A percentile compares a stretch with the other conserved stretches of the same genome.
phyloP scores from a whole-genome alignment of 2,797 vertebrate genomes.

The Sarcophilus harrisii region DNA sequence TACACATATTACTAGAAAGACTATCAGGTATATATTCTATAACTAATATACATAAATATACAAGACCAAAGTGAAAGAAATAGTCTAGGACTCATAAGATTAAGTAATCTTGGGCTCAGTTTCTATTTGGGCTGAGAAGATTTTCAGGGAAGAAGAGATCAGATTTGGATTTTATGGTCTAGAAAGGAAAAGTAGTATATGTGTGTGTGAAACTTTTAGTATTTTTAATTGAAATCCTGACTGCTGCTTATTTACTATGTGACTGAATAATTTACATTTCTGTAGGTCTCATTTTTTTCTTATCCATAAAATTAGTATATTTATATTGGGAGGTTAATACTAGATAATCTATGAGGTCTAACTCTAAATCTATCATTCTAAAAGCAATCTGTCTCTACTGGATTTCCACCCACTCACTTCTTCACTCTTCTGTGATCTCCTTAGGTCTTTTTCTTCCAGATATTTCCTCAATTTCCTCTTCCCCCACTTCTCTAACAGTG shows the following conservation, averaged over 20 bases:
- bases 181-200: background rate
- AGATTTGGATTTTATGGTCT: background rate
- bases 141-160: background rate
- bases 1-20: background rate
- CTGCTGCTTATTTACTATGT: background rate
- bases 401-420: background rate
- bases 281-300: background rate
- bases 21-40: background rate
- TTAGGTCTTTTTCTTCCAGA: background rate
- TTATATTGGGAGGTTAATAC: background rate
- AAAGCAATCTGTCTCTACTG: background rate
- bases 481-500: background rate
- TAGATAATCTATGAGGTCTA: background rate
- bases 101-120: background rate
- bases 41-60: background rate
- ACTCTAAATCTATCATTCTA: background rate
- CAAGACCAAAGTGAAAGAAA: background rate
- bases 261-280: background rate
- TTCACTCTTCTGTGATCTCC: background rate
- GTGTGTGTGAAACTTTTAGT: accelerated
- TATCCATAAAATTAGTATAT: background rate
- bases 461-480: background rate
- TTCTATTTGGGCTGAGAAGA: background rate
- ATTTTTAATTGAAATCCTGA: background rate
- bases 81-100: background rate